Evolutionary conservation across 2,888 invertebrate species (phyloP), one percentile per base, ranked within the genome.

Genomic region (Mimas tiliae): DNA sequence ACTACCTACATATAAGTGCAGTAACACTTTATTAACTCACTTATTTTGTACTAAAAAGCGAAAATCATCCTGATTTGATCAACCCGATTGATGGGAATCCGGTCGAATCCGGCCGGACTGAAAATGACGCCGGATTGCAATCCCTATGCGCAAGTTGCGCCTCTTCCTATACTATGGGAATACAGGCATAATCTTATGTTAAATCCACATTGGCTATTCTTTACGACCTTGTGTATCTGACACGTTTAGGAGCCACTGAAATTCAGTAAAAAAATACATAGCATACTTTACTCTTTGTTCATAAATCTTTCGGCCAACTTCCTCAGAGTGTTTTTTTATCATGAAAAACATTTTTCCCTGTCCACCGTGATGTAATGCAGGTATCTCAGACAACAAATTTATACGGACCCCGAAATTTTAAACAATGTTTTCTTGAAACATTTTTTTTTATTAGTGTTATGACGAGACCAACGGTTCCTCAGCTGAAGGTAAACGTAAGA

Each of bases 211-310:
- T 42, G 6, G 19, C 12, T 6, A 42, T 58, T 12, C 58, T 21
- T 8, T 2, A 19, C 19, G 19, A 9, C 58, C 9, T 19, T 58
- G 42, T 12, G 42, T 58, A 58, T 34, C 14, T 0, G 14, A n/a
- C 33, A 42, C 58, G 58, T 19, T 12, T 11, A 19, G 58, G 12
- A 58, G 58, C 58, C 42, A 19, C 58, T 19, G 58, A 42, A 58
- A 42, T 42, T 58, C 19, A 19, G 58, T 58, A 58, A 58, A 55
- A 50, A 58, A 58, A 58, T 42, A 42, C 58, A 42, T 58, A 38
- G 42, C 42, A 58, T 58, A 58, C 38, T 58, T 58, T 58, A 42
- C 38, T 58, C 58, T 38, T 34, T 58, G 58, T 58, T 21, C 58
- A 58, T 58, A 58, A 58, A 58, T 58, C 58, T 58, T 12, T 19